These are phyloP conservation scores for Danio choprae DNA, from an alignment of 2,797 vertebrate genomes.

Conservation along the genomic window DNA sequence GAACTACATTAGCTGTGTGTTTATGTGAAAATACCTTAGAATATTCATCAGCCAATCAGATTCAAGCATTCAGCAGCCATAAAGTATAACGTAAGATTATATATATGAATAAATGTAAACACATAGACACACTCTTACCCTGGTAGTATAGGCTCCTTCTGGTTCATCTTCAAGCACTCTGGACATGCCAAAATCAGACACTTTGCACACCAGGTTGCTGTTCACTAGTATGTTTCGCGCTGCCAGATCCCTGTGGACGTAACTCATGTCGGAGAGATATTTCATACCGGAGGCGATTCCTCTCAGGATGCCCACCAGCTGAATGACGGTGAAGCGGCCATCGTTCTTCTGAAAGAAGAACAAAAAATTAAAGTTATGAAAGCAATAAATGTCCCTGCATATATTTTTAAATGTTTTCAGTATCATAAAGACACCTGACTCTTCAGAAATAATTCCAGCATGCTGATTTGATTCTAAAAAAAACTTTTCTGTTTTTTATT, in stretches of 20 bases:
- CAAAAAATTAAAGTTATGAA: background rate
- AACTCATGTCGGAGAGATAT: constrained; percentile 62
- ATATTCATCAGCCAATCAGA: too few relatives aligned
- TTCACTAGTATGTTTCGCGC: constrained; percentile 62
- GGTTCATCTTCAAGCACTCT: constrained; percentile 61
- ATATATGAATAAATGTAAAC: constrained; percentile 1
- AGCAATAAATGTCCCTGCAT: too few relatives aligned
- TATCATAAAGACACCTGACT: too few relatives aligned
- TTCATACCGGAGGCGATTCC: constrained; percentile 61
- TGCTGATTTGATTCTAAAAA: too few relatives aligned
- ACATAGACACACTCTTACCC: constrained; percentile 41
- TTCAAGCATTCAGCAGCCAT: too few relatives aligned
- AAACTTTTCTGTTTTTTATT: too few relatives aligned
- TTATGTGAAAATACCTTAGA: too few relatives aligned
- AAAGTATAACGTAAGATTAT: background rate
- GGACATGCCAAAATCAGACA: constrained; percentile 62
- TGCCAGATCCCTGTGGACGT: constrained; percentile 59
- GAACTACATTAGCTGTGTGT: too few relatives aligned
- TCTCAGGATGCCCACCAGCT: constrained; percentile 61
- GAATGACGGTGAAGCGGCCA: constrained; percentile 62
- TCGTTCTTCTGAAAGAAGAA: constrained; percentile 58
- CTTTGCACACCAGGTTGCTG: constrained; percentile 61
- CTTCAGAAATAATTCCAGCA: too few relatives aligned
- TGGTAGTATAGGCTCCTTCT: constrained; percentile 60
- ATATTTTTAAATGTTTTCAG: too few relatives aligned